Evolutionary conservation across 1,140 invertebrate species (phyloP), one percentile per base, ranked within the genome.

Genomic region (Solenopsis invicta): DNA sequence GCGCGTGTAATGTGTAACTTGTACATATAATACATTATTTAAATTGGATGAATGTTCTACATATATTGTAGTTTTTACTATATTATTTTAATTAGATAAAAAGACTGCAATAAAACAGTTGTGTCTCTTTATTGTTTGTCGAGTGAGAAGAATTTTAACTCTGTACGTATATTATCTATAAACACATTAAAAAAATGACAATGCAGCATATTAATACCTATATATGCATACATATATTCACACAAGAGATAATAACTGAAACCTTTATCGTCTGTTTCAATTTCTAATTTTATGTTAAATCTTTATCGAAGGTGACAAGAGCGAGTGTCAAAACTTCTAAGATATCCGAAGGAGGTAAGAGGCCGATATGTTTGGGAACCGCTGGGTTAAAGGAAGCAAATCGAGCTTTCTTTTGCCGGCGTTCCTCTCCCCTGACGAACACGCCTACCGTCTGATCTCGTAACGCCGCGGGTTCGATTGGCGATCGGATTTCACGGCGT

Each of bases 391-490:
- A 71, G 64, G 64, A 64, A 64, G 59, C 59, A 78, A 78, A 78
- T 78, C 45, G 29, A 71, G n/a, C 50, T 81, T 81, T 21, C 64
- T 45, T 52, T 86, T 61, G 66, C 85, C 85, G 78, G 71, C 75
- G 71, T 85, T 86, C 45, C 50, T 78, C 18, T 59, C n/a, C 8
- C 34, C 52, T 37, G 41, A 56, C 48, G 62, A 87, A 88, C 90
- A 91, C 88, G 88, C 90, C 90, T 91, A 89, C 88, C 85, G 71
- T 80, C 80, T 85, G 90, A 91, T 88, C 84, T 88, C 61, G 62
- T 76, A 85, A 86, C 81, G 85, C 61, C 71, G 71, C 62, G 64
- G 85, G 88, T 82, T 88, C 82, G 91, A 92, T 91, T 87, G 88
- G 82, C 56, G 87, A 82, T 91, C 86, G 80, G 82, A 91, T 92